A percentile compares a stretch with the other conserved stretches of the same genome.
phyloP scores from a whole-genome alignment of 2,113 vertebrate genomes.

The Tretioscincus oriximinensis region DNA sequence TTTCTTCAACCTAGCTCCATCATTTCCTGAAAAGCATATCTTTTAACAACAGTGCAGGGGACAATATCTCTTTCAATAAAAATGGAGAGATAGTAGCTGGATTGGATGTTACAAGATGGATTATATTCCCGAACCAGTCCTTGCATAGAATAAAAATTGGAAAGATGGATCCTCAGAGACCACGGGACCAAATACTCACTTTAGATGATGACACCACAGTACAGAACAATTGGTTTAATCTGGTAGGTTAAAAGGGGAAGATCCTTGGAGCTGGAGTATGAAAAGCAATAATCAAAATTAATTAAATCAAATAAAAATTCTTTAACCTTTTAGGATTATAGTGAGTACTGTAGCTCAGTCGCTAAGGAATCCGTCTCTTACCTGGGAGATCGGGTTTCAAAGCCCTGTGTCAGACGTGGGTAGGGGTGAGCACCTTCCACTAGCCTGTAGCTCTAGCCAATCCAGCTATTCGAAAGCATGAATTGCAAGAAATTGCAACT shows the following conservation, averaged over 20 bases:
- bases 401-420: no score
- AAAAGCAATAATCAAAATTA: no score
- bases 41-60: background rate
- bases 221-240: background rate
- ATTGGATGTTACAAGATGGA: background rate
- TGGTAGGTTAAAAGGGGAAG: background rate
- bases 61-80: background rate
- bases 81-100: background rate
- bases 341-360: no score
- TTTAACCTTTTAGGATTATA: no score
- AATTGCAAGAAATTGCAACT: no score
- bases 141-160: background rate
- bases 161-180: background rate
- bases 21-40: background rate
- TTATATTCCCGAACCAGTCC: background rate
- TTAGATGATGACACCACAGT: background rate
- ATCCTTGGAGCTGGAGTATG: no score
- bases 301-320: no score
- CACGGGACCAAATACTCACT: background rate
- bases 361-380: no score
- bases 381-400: no score
- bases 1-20: background rate
- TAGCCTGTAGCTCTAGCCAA: no score
- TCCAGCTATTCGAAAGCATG: no score
- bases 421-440: no score